These are phyloP conservation scores for Pelecanoides urinatrix DNA, from an alignment of 2,113 vertebrate genomes.

Conservation along the genomic window DNA sequence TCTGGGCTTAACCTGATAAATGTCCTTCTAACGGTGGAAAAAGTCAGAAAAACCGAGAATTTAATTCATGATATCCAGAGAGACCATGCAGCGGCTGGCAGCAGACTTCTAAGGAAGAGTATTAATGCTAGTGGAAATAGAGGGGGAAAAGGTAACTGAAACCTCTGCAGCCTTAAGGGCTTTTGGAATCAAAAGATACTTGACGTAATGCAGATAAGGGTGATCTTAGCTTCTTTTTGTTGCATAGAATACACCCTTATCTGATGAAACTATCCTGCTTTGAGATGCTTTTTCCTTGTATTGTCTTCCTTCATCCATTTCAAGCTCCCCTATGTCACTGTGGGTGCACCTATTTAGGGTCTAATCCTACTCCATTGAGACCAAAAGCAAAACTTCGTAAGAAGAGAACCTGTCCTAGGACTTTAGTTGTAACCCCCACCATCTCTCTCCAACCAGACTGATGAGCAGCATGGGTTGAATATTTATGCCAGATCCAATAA, in stretches of 20 bases:
- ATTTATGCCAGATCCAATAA: neutral
- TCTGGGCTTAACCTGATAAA: constrained; percentile 52
- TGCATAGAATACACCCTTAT: neutral
- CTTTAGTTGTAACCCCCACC: neutral
- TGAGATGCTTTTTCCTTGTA: neutral
- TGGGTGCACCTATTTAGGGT: neutral
- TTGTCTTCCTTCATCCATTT: neutral
- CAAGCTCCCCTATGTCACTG: neutral
- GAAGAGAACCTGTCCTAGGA: neutral
- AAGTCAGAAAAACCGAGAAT: neutral
- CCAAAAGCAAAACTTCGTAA: neutral
- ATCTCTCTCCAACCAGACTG: neutral
- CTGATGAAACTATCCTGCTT: neutral
- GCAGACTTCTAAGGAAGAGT: neutral
- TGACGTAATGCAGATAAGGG: neutral
- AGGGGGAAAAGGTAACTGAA: neutral
- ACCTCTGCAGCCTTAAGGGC: neutral
- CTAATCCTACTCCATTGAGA: neutral
- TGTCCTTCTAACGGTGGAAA: neutral
- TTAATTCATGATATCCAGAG: neutral
- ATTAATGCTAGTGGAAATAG: neutral
- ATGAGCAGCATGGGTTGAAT: neutral
- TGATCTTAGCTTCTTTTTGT: neutral
- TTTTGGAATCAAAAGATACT: neutral
- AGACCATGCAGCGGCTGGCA: neutral